Evolutionary conservation across 1,140 invertebrate genomes (phyloP).

Genomic region (Cyrtorhinus lividipennis): DNA sequence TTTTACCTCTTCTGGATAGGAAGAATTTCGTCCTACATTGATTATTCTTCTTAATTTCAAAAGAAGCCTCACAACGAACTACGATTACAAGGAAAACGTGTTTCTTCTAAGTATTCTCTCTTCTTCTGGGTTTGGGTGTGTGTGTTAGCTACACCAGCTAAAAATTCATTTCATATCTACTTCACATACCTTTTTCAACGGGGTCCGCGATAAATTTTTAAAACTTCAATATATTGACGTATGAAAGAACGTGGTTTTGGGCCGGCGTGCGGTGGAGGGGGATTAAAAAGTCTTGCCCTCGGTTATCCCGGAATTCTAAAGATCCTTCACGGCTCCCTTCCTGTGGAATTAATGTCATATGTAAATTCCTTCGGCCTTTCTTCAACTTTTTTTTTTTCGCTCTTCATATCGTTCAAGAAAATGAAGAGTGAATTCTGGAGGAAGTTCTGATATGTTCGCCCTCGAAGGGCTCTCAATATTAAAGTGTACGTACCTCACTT

Average conservation of each 20-base stretch:
- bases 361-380: neutral
- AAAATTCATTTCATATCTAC: neutral
- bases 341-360: neutral
- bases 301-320: neutral
- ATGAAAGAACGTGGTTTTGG: neutral
- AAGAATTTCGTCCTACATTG: no score
- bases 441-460: no score
- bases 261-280: neutral
- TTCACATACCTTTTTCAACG: neutral
- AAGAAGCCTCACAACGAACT: no score
- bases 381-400: neutral
- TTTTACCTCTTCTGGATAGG: no score
- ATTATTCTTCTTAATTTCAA: no score
- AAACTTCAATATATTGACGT: neutral
- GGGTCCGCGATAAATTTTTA: neutral
- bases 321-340: neutral
- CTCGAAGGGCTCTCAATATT: no score
- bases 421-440: neutral
- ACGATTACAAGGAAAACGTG: no score
- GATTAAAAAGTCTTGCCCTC: neutral
- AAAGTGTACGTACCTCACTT: no score
- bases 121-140: no score
- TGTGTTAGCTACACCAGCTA: no score
- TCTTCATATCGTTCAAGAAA: neutral
- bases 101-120: no score